Conservation (phyloP, 2,797 vertebrate genomes). For the Antennarius maculatus region DNA sequence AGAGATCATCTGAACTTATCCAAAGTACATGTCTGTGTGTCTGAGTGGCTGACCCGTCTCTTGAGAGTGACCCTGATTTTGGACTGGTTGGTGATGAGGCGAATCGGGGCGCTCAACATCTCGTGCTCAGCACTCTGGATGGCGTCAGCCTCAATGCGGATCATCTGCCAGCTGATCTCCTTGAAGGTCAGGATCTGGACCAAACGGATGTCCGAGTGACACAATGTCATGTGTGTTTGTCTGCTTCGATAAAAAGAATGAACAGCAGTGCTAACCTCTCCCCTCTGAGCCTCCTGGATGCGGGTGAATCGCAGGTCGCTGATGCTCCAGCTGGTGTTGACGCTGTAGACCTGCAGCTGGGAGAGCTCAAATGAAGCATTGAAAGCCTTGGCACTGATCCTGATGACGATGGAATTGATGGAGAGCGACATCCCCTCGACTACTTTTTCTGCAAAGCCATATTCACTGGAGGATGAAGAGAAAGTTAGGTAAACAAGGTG, state of each 20-base stretch:
- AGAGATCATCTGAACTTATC: conserved; percentile 7
- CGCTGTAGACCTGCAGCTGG: conserved; percentile 96
- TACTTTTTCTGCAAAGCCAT: conserved; percentile 99
- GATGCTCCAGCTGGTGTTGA: conserved; percentile 94
- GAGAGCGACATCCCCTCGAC: conserved; percentile 97
- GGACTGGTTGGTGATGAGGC: conserved; percentile 98
- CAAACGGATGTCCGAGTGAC: neutral
- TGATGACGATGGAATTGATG: conserved; percentile 96
- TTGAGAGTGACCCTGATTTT: conserved; percentile 97
- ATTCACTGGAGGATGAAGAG: conserved; percentile 83
- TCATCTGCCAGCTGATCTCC: conserved; percentile 99
- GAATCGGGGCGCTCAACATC: conserved; percentile 95
- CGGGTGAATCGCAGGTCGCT: conserved; percentile 92
- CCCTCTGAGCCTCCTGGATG: conserved; percentile 91
- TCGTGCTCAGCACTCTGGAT: conserved; percentile 96
- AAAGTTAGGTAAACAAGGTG: neutral
- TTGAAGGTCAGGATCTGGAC: conserved; percentile 96
- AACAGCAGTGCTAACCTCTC: conserved; percentile 84
- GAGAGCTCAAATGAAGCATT: conserved; percentile 99
- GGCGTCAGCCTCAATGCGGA: conserved; percentile 97
- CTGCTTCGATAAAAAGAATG: too few species aligned
- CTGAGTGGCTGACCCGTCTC: conserved; percentile 87
- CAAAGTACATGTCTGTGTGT: neutral
- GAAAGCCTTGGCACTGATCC: conserved; percentile 98
- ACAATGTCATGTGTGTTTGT: neutral